Evolutionary conservation across 2,113 vertebrate species (phyloP).

Genomic region (Anolis sagrei): DNA sequence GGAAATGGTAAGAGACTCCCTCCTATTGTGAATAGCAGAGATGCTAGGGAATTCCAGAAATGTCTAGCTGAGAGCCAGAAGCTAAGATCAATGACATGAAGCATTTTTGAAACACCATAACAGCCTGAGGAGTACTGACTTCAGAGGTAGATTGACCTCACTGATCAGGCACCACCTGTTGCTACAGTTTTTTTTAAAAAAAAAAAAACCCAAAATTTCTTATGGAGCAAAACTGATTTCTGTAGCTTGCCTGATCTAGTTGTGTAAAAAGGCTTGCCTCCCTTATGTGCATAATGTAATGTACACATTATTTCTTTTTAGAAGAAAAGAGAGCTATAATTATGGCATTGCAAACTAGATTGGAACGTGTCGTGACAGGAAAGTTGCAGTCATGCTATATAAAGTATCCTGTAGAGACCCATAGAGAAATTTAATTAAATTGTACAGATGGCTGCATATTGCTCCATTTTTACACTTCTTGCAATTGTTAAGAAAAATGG

Average conservation of each 20-base stretch:
- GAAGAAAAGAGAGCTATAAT: neutral
- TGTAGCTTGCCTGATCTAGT: neutral
- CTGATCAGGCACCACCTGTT: slow-evolving; percentile 65
- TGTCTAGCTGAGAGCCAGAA: slow-evolving; percentile 59
- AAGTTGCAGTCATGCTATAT: neutral
- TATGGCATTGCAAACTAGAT: neutral
- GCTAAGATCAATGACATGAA: slow-evolving; percentile 52
- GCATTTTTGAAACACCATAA: slow-evolving; percentile 55
- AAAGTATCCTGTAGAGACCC: neutral
- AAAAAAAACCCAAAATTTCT: neutral
- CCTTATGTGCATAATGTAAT: neutral
- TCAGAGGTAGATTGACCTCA: slow-evolving; percentile 48
- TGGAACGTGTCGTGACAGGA: neutral
- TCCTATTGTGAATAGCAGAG: slow-evolving; percentile 25
- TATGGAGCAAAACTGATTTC: neutral
- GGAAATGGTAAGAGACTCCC: slow-evolving; percentile 46
- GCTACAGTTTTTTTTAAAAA: slow-evolving; percentile 30
- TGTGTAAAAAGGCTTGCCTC: neutral
- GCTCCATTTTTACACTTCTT: slow-evolving; percentile 16
- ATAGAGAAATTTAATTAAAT: neutral
- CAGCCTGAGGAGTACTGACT: slow-evolving; percentile 49
- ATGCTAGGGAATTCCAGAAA: slow-evolving; percentile 66
- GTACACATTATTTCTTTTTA: neutral
- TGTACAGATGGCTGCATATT: slow-evolving; percentile 4
- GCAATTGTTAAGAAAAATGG: slow-evolving; percentile 11